Evolutionary conservation across 2,888 invertebrate genomes (phyloP), one percentile per base, ranked within the genome.

Genomic region (Polia nebulosa): DNA sequence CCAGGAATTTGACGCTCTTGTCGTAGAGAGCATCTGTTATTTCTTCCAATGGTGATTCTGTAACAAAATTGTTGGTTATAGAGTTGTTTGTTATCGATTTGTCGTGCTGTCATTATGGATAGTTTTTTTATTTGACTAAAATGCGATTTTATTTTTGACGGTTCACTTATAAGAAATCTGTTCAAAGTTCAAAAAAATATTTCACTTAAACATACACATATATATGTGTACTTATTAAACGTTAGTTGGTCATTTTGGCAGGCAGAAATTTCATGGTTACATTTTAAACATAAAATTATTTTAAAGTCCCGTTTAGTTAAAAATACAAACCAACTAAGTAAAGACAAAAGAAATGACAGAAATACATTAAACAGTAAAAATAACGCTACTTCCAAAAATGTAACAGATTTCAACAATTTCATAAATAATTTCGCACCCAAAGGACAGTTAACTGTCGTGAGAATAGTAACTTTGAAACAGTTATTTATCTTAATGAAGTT

Each of bases 31-130:
- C 96, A 78, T 97, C 96, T 0, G 98, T 97, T 20, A 98, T 96
- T 92, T 98, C 97, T 93, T 97, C 97, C 63, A 98, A 90, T n/a
- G 97, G 97, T 25, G 97, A 96, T 89, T 96, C 96, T 94, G 92
- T 1, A 90, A 92, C 58, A 53, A 75, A 52, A 22, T 15, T 0
- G 5, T 51, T 11, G 6, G n/a, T 3, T 53, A 15, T 34, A 20
- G 5, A 0, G 6, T n/a, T 51, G 11, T 29, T 51, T 51, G 11
- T 1, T 2, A 20, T 20, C 11, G 11, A 44, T 11, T 4, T 11
- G 0, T 20, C 8, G 20, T 44, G 15, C n/a, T n/a, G n/a, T n/a
- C n/a, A n/a, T n/a, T n/a, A n/a, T n/a, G n/a, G n/a, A n/a, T n/a
- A n/a, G n/a, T n/a, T n/a, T n/a, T n/a, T n/a, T n/a, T n/a, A n/a